Percentiles rank a stretch among this genome's conserved stretches.
Conservation (phyloP, 2,113 vertebrate genomes). For the Notechis scutatus region DNA sequence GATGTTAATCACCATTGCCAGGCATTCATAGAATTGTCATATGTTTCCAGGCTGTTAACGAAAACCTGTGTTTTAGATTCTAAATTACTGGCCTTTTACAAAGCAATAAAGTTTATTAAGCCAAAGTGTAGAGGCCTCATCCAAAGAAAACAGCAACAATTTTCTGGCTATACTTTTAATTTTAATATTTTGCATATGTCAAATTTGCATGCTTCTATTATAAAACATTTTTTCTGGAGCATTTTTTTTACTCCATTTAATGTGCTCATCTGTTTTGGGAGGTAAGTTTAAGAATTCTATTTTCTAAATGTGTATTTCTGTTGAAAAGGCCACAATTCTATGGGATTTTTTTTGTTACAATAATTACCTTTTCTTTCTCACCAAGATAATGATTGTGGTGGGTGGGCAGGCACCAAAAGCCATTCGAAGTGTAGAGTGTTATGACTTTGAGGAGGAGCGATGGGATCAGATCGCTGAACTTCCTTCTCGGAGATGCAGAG, state of each 20-base stretch:
- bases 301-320: conserved; percentile 1
- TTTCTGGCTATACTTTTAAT: background rate
- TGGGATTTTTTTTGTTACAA: background rate
- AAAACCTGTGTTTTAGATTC: background rate
- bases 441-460: conserved; percentile 92
- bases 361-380: conserved; percentile 32
- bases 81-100: background rate
- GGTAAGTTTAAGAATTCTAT: background rate
- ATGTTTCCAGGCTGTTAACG: conserved; percentile 18
- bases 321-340: background rate
- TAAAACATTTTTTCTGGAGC: background rate
- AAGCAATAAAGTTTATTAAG: accelerated
- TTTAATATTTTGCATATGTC: background rate
- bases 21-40: conserved; percentile 11
- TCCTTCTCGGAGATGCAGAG: conserved; percentile 89
- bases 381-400: conserved; percentile 96
- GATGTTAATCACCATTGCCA: background rate
- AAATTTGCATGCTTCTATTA: conserved; percentile 31
- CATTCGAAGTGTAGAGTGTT: conserved; percentile 94
- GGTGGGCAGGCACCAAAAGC: conserved; percentile 95
- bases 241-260: background rate
- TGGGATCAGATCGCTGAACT: conserved; percentile 96
- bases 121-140: background rate
- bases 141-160: background rate
- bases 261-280: background rate